These are phyloP conservation scores for Idris sp. DNA, from an alignment of 1,140 invertebrate species.

Conservation along the genomic window DNA sequence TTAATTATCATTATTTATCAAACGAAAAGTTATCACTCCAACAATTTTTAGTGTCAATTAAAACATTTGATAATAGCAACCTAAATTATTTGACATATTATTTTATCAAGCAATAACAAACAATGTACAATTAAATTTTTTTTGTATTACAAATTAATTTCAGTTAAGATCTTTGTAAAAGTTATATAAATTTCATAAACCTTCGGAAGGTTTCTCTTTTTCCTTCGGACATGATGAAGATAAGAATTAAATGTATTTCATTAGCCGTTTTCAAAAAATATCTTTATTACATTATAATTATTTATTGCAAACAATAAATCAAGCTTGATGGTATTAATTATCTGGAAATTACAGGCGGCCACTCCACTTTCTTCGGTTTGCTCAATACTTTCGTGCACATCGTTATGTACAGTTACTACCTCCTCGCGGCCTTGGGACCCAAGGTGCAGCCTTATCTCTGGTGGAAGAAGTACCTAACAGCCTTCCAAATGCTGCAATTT, in stretches of 20 bases:
- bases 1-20: slow-evolving; percentile 19
- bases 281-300: too few species aligned
- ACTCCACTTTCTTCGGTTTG: slow-evolving; percentile 89
- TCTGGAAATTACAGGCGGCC: slow-evolving; percentile 82
- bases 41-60: background rate
- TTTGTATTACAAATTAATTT: too few species aligned
- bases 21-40: background rate
- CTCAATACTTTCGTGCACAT: slow-evolving; percentile 92
- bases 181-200: too few species aligned
- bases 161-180: too few species aligned
- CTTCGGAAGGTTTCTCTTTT: too few species aligned
- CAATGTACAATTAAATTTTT: too few species aligned
- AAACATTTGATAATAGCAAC: too few species aligned
- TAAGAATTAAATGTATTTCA: too few species aligned
- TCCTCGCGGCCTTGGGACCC: slow-evolving; percentile 91
- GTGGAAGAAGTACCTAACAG: slow-evolving; percentile 96
- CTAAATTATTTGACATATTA: too few species aligned
- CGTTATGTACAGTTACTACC: slow-evolving; percentile 93
- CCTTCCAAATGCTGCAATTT: slow-evolving; percentile 92
- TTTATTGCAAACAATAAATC: slow-evolving; percentile 7
- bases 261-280: too few species aligned
- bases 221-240: too few species aligned
- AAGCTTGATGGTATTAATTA: slow-evolving; percentile 11
- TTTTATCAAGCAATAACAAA: too few species aligned
- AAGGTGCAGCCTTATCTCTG: slow-evolving; percentile 90